Percentiles rank a stretch among this genome's conserved stretches.
phyloP scores from a whole-genome alignment of 2,797 vertebrate genomes.

The Molossus molossus region DNA sequence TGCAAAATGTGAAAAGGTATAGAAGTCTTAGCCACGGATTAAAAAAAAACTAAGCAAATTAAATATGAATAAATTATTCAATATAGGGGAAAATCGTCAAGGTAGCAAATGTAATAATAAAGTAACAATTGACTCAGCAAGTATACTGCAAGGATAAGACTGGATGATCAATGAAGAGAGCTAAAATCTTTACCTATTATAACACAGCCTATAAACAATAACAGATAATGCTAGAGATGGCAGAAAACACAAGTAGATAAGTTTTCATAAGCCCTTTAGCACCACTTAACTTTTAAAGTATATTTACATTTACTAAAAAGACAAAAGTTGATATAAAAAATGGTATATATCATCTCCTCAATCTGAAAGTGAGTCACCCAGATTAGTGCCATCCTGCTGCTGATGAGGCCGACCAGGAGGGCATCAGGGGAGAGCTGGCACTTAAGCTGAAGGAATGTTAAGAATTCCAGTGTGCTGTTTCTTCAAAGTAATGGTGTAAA shows the following conservation, averaged over 20 bases:
- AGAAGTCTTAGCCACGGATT: not conserved
- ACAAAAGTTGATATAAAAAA: constrained; percentile 5
- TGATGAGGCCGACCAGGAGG: not conserved
- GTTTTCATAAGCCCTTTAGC: not conserved
- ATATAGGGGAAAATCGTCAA: not conserved
- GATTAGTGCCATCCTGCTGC: not conserved
- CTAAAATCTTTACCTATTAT: not conserved
- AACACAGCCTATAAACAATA: not conserved
- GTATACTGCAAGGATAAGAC: not conserved
- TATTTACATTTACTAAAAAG: not conserved
- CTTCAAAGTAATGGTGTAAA: not conserved
- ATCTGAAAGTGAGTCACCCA: not conserved
- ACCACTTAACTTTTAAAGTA: not conserved
- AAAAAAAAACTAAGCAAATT: not conserved
- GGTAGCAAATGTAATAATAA: not conserved
- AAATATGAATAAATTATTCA: constrained; percentile 16
- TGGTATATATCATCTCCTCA: not conserved
- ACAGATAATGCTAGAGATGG: not conserved
- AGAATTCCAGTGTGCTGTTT: not conserved
- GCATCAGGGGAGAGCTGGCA: not conserved
- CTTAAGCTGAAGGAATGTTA: not conserved
- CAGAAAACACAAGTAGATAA: not conserved
- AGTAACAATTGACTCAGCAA: not conserved
- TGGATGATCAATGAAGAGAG: not conserved
- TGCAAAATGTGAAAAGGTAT: not conserved